Evolutionary conservation across 2,797 vertebrate species (phyloP).

Genomic region (Premnoplex brunnescens): DNA sequence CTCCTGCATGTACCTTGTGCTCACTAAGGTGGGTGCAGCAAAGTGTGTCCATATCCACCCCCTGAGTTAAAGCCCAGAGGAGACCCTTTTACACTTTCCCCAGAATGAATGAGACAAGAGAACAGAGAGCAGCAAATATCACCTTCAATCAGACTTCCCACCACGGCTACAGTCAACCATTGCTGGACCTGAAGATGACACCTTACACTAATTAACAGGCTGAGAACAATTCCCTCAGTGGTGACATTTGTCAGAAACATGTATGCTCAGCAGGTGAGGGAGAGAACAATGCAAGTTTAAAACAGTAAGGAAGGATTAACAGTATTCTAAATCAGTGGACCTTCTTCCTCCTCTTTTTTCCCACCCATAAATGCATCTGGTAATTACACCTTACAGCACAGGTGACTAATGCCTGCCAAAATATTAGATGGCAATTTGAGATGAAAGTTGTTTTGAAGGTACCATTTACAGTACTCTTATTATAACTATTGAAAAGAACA

Average conservation of each 20-base stretch:
- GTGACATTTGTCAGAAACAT: not conserved
- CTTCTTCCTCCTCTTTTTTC: not conserved
- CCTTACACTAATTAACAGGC: not conserved
- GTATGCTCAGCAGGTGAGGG: not conserved
- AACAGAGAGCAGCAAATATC: not conserved
- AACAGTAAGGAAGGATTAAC: not conserved
- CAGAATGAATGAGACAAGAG: not conserved
- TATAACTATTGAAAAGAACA: not conserved
- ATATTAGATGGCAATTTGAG: not conserved
- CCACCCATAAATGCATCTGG: not conserved
- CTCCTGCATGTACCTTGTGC: not conserved
- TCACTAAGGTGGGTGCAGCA: not conserved
- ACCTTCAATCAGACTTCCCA: not conserved
- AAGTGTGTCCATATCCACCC: accelerated
- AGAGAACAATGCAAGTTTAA: not conserved
- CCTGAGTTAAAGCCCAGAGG: not conserved
- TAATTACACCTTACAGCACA: constrained; percentile 1
- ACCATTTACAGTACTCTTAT: not conserved
- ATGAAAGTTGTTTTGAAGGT: constrained; percentile 20
- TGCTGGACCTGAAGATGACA: not conserved
- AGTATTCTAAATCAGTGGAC: not conserved
- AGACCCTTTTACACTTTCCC: not conserved
- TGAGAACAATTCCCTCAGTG: not conserved
- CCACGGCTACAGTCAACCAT: accelerated
- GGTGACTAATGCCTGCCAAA: constrained; percentile 42